These are phyloP conservation scores for Oncorhynchus nerka DNA, from an alignment of 2,113 vertebrate species.

Conservation along the genomic window DNA sequence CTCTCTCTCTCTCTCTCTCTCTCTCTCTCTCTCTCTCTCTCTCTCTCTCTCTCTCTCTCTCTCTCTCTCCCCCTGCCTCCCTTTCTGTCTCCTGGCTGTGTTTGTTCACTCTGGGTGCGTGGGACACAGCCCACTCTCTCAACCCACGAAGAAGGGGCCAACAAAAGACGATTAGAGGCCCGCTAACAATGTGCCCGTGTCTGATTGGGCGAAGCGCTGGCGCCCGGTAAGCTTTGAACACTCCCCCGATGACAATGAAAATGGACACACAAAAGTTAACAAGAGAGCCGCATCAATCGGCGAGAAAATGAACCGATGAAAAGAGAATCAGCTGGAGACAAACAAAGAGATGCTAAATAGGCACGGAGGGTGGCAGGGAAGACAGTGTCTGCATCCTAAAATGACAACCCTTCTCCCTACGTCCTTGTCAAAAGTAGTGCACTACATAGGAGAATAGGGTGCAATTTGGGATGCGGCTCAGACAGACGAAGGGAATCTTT, in stretches of 20 bases:
- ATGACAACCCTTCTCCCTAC: no score
- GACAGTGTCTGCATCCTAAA: no score
- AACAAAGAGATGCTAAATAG: neutral
- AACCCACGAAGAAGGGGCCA: neutral
- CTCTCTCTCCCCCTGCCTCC: no score
- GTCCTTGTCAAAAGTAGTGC: no score
- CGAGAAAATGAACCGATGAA: neutral
- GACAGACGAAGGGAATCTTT: neutral
- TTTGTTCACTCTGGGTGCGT: no score
- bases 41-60: no score
- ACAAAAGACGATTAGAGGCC: neutral
- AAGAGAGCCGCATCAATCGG: slow-evolving; percentile 1
- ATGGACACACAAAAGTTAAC: neutral
- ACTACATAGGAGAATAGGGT: no score
- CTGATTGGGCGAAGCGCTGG: neutral
- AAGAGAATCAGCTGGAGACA: neutral
- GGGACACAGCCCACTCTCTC: neutral
- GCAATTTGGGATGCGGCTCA: neutral
- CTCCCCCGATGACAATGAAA: neutral
- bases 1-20: no score
- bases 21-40: no score
- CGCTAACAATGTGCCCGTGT: neutral
- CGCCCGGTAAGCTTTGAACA: neutral
- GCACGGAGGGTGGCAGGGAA: neutral
- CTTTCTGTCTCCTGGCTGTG: no score